These are phyloP conservation scores for Conchocele bisecta DNA, from an alignment of 2,888 invertebrate genomes.

Conservation along the genomic window DNA sequence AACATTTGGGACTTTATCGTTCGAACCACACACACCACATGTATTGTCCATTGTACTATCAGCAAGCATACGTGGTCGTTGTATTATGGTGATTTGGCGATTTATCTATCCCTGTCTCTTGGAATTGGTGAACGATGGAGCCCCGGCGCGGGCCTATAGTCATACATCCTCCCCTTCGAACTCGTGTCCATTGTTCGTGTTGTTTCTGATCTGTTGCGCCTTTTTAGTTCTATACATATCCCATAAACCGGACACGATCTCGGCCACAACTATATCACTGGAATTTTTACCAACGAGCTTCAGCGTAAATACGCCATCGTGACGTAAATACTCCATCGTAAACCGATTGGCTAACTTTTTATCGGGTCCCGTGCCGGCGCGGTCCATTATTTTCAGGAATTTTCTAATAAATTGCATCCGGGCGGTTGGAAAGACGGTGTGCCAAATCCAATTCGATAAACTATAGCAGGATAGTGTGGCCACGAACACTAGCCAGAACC, in stretches of 20 bases:
- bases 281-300: conserved; percentile 81
- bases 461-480: conserved; percentile 77
- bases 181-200: conserved; percentile 70
- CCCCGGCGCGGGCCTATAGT: no score
- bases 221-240: conserved; percentile 79
- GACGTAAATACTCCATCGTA: conserved; percentile 79
- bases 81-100: no score
- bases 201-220: conserved; percentile 75
- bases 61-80: no score
- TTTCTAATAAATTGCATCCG: conserved; percentile 83
- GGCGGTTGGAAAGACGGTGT: conserved; percentile 81
- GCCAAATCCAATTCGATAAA: conserved; percentile 80
- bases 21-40: no score
- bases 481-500: conserved; percentile 82
- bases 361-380: conserved; percentile 79
- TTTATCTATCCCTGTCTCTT: no score
- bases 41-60: no score
- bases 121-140: no score
- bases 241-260: conserved; percentile 81
- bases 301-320: conserved; percentile 81
- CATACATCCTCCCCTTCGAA: conserved; percentile 78
- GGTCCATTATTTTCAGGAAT: conserved; percentile 83
- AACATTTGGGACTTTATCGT: no score
- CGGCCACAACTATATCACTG: conserved; percentile 81
- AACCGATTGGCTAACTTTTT: conserved; percentile 81